phyloP scores from a whole-genome alignment of 1,140 invertebrate genomes.

The Drosophila suzukii region DNA sequence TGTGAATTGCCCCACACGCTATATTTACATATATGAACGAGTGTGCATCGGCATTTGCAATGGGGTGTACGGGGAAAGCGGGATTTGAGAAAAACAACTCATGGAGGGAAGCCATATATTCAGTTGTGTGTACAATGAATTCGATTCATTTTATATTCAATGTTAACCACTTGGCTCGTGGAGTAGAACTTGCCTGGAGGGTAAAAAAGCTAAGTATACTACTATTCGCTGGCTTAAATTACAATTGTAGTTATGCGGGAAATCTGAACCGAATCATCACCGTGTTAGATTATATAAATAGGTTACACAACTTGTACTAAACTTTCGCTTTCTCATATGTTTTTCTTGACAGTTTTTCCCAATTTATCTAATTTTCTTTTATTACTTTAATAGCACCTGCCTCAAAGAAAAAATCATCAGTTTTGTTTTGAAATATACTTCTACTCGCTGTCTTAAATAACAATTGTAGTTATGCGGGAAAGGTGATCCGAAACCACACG shows the following conservation, averaged over 20 bases:
- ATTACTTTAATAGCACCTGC: too few relatives aligned
- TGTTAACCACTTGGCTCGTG: slow-evolving; percentile 63
- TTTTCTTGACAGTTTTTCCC: too few relatives aligned
- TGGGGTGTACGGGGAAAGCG: slow-evolving; percentile 1
- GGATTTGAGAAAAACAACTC: slow-evolving; percentile 24
- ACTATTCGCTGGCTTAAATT: slow-evolving; percentile 31
- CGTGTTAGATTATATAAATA: too few relatives aligned
- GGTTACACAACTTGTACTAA: too few relatives aligned
- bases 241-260: slow-evolving; percentile 40
- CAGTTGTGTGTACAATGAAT: slow-evolving; percentile 52
- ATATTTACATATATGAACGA: slow-evolving; percentile 16
- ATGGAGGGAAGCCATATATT: slow-evolving; percentile 66
- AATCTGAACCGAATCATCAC: too few relatives aligned
- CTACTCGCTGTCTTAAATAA: slow-evolving; percentile 31
- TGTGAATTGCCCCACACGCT: slow-evolving; percentile 18
- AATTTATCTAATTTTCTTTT: too few relatives aligned
- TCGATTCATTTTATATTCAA: slow-evolving; percentile 75
- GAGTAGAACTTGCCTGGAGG: slow-evolving; percentile 11
- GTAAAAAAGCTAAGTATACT: slow-evolving; percentile 16
- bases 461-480: slow-evolving; percentile 41
- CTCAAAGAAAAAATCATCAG: too few relatives aligned
- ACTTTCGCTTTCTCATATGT: too few relatives aligned
- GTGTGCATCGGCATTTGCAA: not conserved
- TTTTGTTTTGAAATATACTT: slow-evolving; percentile 6
- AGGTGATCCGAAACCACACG: slow-evolving; percentile 3